Conservation (phyloP, 2,888 invertebrate species). For the Corythucha ciliata region DNA sequence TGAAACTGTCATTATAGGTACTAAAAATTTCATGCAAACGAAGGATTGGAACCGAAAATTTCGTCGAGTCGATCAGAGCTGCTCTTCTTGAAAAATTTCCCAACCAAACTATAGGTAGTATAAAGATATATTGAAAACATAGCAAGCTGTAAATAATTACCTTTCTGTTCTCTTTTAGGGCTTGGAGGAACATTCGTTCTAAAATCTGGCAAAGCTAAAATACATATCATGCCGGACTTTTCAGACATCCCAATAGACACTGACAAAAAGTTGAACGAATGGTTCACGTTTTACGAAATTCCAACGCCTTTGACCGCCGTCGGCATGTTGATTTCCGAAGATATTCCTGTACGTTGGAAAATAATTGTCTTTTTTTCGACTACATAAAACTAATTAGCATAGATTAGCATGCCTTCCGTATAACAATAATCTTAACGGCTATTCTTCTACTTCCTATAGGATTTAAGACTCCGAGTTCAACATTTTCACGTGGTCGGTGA, state of each 20-base stretch:
- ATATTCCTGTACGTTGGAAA: slow-evolving; percentile 52
- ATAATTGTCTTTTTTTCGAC: background rate
- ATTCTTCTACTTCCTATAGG: slow-evolving; percentile 56
- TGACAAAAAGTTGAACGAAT: slow-evolving; percentile 66
- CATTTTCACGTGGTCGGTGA: slow-evolving; percentile 92
- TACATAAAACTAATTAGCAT: too few species aligned
- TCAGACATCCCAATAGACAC: slow-evolving; percentile 59
- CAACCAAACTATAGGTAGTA: slow-evolving; percentile 61
- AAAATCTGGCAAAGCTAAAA: slow-evolving; percentile 69
- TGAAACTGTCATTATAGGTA: slow-evolving; percentile 44
- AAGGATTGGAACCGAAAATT: slow-evolving; percentile 63
- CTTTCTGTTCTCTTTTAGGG: slow-evolving; percentile 49
- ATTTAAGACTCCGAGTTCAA: slow-evolving; percentile 80
- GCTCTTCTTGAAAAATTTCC: slow-evolving; percentile 57
- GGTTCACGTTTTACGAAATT: slow-evolving; percentile 89
- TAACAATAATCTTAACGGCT: too few species aligned
- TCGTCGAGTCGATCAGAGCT: slow-evolving; percentile 68
- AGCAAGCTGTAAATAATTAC: too few species aligned
- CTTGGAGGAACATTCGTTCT: slow-evolving; percentile 84
- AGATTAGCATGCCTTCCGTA: too few species aligned
- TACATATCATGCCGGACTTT: slow-evolving; percentile 96
- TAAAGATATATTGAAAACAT: too few species aligned
- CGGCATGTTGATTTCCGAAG: slow-evolving; percentile 76
- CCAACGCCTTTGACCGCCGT: slow-evolving; percentile 78
- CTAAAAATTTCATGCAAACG: slow-evolving; percentile 64